Base-by-base conservation (phyloP, 2,888 invertebrate species). In the Diplolepis rosae region DNA sequence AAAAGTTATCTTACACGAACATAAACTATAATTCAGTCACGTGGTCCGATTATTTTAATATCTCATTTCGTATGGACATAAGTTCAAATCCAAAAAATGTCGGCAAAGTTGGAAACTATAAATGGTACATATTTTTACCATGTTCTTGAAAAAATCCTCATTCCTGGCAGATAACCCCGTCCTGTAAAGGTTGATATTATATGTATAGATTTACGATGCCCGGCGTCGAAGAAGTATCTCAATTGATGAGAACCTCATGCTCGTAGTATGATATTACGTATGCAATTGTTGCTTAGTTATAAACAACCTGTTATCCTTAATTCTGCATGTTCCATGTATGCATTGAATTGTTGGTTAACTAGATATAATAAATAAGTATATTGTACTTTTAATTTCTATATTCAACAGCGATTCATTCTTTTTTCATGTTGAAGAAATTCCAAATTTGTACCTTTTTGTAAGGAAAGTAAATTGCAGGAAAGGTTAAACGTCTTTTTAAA, bases 171-270 rank as follows among this genome's bases (percentile, higher is more conserved):
- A n/a, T n/a, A n/a, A n/a, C n/a, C n/a, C n/a, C n/a, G n/a, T n/a
- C n/a, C n/a, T n/a, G n/a, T n/a, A n/a, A n/a, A n/a, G n/a, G n/a
- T n/a, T 9, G 18, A 45, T 7, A 18, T 9, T 45, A 45, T 9
- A 9, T 45, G 18, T 45, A n/a, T 42, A 45, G 15, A 45, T 45
- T 74, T 74, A 69, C 73, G 79, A 79, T 81, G 82, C 75, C 73
- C 76, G 74, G 72, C 80, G 78, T 81, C 78, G 76, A 76, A 75
- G 76, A 82, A 82, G 77, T 80, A 79, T 83, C 84, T 84, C 83
- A 76, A 77, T 79, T 71, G 70, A 80, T 79, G 84, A 84, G 83
- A 84, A 70, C 71, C 69, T 75, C 39, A 61, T 39, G 22, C 6
- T 52, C 6, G 52, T 52, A n/a, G 24, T 61, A 56, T 56, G 56